phyloP scores from a whole-genome alignment of 2,113 vertebrate genomes.

The Porphyrio hochstetteri region DNA sequence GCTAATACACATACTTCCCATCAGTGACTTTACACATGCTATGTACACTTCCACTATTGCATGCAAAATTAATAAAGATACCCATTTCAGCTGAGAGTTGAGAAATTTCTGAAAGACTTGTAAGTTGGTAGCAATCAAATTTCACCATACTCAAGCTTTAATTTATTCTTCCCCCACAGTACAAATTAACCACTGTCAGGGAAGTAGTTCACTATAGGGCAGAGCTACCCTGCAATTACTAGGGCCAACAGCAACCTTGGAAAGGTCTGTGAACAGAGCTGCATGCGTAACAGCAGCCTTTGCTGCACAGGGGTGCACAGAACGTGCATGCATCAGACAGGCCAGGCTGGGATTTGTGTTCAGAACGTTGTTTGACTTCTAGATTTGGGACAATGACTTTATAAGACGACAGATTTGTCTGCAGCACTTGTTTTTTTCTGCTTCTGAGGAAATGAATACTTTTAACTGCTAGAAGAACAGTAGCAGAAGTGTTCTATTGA shows the following conservation, averaged over 20 bases:
- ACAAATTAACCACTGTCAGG: not conserved
- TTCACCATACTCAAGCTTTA: not conserved
- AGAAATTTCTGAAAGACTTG: not conserved
- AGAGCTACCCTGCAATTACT: not conserved
- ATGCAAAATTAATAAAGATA: not conserved
- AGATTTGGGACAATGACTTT: not conserved
- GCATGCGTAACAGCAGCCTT: not conserved
- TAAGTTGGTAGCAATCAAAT: not conserved
- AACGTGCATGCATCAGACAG: rapidly evolving
- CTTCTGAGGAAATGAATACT: not conserved
- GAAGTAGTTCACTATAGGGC: not conserved
- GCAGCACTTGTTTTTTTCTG: not conserved
- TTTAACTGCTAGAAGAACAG: not conserved
- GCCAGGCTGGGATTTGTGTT: not conserved
- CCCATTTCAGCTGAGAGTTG: not conserved
- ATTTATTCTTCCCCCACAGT: not conserved
- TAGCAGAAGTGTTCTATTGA: not conserved
- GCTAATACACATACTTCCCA: not conserved
- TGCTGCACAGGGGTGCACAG: not conserved
- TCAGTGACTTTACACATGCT: not conserved
- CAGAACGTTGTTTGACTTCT: not conserved
- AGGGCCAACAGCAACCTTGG: rapidly evolving
- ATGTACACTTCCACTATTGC: not conserved
- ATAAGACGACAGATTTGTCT: not conserved
- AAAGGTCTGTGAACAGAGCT: not conserved